Evolutionary conservation across 2,113 vertebrate genomes (phyloP).

Genomic region (Vidua macroura): DNA sequence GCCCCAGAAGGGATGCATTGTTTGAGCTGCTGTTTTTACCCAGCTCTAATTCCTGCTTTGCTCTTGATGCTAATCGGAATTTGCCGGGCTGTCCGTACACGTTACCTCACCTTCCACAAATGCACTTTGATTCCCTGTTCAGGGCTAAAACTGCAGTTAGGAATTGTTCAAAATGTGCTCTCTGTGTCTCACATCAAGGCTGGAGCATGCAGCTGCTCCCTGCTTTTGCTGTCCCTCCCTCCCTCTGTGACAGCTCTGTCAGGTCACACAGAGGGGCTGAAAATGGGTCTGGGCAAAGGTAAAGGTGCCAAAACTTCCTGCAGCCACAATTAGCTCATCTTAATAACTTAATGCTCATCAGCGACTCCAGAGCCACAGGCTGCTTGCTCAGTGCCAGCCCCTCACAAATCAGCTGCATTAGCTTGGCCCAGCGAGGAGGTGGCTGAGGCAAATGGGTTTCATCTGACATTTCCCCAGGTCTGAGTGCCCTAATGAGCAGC

Average conservation of each 20-base stretch:
- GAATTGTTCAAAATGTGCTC: accelerated
- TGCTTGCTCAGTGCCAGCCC: not conserved
- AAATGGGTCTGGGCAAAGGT: not conserved
- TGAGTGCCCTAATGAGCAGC: not conserved
- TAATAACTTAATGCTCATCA: not conserved
- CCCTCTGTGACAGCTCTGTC: not conserved
- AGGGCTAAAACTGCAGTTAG: not conserved
- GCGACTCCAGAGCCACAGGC: not conserved
- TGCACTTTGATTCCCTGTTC: not conserved
- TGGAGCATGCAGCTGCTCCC: not conserved
- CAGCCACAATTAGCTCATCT: not conserved
- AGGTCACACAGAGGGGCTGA: accelerated
- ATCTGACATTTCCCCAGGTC: not conserved
- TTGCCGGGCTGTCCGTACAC: not conserved
- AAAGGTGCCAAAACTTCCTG: not conserved
- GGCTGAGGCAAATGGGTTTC: not conserved
- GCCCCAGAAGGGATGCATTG: not conserved
- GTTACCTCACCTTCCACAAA: not conserved
- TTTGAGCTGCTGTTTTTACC: not conserved
- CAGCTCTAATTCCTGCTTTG: conserved; percentile 12
- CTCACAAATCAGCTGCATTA: not conserved
- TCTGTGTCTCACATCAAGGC: not conserved
- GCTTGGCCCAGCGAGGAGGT: not conserved
- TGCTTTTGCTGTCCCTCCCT: not conserved
- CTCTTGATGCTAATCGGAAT: not conserved